Conservation (phyloP, 2,113 vertebrate species). For the Butorides virescens region DNA sequence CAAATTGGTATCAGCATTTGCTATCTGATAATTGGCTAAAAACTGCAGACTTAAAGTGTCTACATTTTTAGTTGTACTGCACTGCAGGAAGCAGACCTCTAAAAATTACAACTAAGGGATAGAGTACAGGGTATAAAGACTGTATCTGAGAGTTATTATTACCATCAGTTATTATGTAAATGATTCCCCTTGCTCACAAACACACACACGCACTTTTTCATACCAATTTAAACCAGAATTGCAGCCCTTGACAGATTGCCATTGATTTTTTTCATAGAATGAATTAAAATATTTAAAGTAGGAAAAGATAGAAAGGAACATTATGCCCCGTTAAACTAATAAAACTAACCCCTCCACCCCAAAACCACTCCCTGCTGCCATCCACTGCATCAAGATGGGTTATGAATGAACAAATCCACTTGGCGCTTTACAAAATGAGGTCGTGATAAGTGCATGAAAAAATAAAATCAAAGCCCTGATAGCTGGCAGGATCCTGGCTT, state of each 20-base stretch:
- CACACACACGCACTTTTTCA: background rate
- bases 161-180: slow-evolving; percentile 28
- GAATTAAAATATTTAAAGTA: slow-evolving; percentile 55
- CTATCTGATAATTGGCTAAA: background rate
- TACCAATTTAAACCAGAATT: slow-evolving; percentile 44
- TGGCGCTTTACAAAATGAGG: slow-evolving; percentile 50
- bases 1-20: background rate
- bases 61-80: background rate
- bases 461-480: slow-evolving; percentile 14
- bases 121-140: background rate
- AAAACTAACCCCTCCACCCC: slow-evolving; percentile 19
- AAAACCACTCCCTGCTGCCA: slow-evolving; percentile 6
- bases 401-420: slow-evolving; percentile 34
- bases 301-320: slow-evolving; percentile 14
- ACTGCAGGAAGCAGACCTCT: background rate
- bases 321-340: slow-evolving; percentile 50
- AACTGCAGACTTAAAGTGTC: background rate
- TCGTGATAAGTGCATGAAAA: slow-evolving; percentile 16
- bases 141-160: slow-evolving; percentile 25
- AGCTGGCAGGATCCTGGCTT: background rate
- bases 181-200: slow-evolving; percentile 11
- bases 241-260: slow-evolving; percentile 25
- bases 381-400: background rate
- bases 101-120: background rate
- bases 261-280: slow-evolving; percentile 13